Conservation (phyloP, 2,113 vertebrate genomes). For the Neodontobutis hainanensis region DNA sequence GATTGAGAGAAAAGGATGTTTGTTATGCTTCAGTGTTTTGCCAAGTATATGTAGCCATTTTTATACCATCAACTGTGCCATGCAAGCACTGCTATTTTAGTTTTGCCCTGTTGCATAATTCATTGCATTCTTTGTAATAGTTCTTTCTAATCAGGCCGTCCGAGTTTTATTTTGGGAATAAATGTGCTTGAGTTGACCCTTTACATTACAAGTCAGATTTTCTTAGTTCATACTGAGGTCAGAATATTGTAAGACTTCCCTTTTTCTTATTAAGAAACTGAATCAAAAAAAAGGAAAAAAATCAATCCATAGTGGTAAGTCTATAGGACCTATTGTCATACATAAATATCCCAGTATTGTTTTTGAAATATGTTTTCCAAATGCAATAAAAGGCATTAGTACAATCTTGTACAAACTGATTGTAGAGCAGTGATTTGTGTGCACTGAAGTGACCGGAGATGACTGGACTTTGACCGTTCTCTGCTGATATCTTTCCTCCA, state of each 20-base stretch:
- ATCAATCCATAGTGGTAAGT: neutral
- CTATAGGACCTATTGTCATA: too few relatives aligned
- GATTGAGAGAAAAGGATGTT: conserved; percentile 75
- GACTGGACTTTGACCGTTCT: conserved; percentile 48
- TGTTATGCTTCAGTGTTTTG: conserved; percentile 66
- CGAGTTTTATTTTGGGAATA: conserved; percentile 61
- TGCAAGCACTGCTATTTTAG: conserved; percentile 54
- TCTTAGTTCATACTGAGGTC: conserved; percentile 23
- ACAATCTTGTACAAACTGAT: neutral
- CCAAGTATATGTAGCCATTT: conserved; percentile 63
- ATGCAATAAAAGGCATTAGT: neutral
- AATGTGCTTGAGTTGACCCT: conserved; percentile 31
- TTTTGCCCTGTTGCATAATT: conserved; percentile 57
- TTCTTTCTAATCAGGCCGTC: conserved; percentile 31
- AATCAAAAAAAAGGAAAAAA: too few relatives aligned
- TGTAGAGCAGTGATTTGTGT: conserved; percentile 10
- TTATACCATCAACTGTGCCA: conserved; percentile 57
- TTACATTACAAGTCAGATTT: conserved; percentile 23
- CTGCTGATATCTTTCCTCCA: conserved; percentile 33
- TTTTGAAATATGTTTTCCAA: too few relatives aligned
- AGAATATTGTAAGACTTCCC: conserved; percentile 7
- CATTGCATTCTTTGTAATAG: conserved; percentile 49
- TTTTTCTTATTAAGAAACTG: too few relatives aligned
- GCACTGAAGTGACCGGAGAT: conserved; percentile 26
- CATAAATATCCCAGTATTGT: too few relatives aligned